These are phyloP conservation scores for Thymallus thymallus DNA, from an alignment of 2,113 vertebrate species.

Conservation along the genomic window DNA sequence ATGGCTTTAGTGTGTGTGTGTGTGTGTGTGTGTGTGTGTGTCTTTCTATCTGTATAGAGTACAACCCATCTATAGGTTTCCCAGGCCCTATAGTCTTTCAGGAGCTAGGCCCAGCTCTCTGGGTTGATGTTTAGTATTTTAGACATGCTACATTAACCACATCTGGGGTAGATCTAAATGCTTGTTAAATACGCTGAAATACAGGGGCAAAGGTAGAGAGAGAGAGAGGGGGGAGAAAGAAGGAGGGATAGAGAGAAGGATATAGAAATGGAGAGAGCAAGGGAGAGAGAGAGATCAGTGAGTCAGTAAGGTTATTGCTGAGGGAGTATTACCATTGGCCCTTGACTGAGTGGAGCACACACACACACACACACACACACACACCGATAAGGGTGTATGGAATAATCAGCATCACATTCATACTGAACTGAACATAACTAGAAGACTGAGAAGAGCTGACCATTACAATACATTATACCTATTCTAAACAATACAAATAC, in stretches of 20 bases:
- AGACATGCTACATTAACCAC: slow-evolving; percentile 84
- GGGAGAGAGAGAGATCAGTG: no score
- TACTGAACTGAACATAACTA: not conserved
- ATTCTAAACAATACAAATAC: no score
- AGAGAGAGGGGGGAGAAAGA: slow-evolving; percentile 20
- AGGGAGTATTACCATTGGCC: slow-evolving; percentile 80
- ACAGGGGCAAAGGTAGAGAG: slow-evolving; percentile 50
- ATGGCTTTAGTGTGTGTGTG: slow-evolving; percentile 1
- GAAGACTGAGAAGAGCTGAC: slow-evolving; percentile 48
- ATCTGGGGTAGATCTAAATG: slow-evolving; percentile 86
- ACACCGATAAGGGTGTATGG: not conserved
- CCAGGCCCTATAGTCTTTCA: slow-evolving; percentile 64
- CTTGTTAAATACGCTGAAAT: slow-evolving; percentile 83
- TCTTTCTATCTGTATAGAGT: not conserved
- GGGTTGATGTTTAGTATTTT: slow-evolving; percentile 84
- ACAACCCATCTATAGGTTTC: slow-evolving; percentile 31
- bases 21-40: slow-evolving; percentile 23
- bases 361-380: not conserved
- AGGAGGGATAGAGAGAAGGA: slow-evolving; percentile 13
- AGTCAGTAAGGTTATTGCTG: slow-evolving; percentile 80
- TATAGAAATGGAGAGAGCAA: no score
- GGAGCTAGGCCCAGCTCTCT: slow-evolving; percentile 58
- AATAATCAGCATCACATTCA: no score
- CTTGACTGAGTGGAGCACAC: slow-evolving; percentile 70
- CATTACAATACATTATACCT: no score